Percentiles rank a stretch among this genome's conserved stretches.
phyloP scores from a whole-genome alignment of 2,797 vertebrate species.

The Anabas testudineus region DNA sequence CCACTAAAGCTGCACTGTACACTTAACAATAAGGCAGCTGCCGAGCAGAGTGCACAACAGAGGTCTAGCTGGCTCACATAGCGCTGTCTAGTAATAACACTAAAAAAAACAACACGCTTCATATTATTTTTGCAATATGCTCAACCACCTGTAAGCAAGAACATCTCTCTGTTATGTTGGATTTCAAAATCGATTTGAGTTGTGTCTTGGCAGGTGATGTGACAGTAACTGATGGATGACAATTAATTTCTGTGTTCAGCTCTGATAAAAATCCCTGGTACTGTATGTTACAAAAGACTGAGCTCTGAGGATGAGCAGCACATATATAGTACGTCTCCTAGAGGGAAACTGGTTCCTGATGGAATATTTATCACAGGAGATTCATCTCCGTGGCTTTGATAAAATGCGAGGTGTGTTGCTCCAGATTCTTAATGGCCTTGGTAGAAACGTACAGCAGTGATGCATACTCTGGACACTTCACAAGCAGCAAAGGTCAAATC shows the following conservation, averaged over 20 bases:
- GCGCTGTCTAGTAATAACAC: constrained; percentile 24
- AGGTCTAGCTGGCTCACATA: constrained; percentile 30
- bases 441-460: constrained; percentile 53
- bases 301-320: constrained; percentile 27
- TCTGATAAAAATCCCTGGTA: constrained; percentile 28
- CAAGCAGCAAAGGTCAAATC: constrained; percentile 54
- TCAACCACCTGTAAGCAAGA: not conserved
- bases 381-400: constrained; percentile 67
- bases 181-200: constrained; percentile 23
- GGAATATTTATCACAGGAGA: constrained; percentile 74
- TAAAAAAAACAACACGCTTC: constrained; percentile 32
- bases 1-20: not conserved
- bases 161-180: constrained; percentile 6
- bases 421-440: constrained; percentile 66
- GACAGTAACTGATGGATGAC: constrained; percentile 25
- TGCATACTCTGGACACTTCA: constrained; percentile 51
- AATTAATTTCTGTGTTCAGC: constrained; percentile 11
- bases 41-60: constrained; percentile 1
- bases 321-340: constrained; percentile 41
- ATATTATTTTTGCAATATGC: constrained; percentile 37
- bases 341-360: constrained; percentile 51
- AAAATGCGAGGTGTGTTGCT: constrained; percentile 48
- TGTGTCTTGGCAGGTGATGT: constrained; percentile 4
- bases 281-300: constrained; percentile 43
- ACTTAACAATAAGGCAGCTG: constrained; percentile 16